phyloP scores from a whole-genome alignment of 1,140 invertebrate species.

The Drosophila sechellia region DNA sequence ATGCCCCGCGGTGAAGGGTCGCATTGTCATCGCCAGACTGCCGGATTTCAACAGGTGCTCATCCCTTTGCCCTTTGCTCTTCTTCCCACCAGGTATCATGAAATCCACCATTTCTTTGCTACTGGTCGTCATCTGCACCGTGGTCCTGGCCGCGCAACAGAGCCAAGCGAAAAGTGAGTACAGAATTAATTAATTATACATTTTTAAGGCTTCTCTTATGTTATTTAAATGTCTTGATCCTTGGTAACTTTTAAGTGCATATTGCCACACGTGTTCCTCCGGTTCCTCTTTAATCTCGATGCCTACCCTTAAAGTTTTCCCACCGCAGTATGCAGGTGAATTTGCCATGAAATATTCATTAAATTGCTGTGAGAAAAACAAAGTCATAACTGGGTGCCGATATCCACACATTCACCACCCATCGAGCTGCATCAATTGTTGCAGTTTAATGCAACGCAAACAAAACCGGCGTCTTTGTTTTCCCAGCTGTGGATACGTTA shows the following conservation, averaged over 20 bases:
- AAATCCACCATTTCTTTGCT: slow-evolving; percentile 80
- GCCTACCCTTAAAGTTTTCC: slow-evolving; percentile 11
- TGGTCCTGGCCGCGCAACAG: slow-evolving; percentile 81
- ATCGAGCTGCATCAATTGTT: slow-evolving; percentile 67
- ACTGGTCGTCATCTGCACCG: slow-evolving; percentile 80
- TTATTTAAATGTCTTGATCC: no score
- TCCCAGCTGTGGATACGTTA: slow-evolving; percentile 59
- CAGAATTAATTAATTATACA: no score
- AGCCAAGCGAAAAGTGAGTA: slow-evolving; percentile 84
- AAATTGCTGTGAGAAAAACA: slow-evolving; percentile 66
- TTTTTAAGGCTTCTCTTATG: background rate
- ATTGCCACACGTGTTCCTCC: no score
- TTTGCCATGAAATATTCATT: slow-evolving; percentile 59
- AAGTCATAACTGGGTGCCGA: slow-evolving; percentile 65
- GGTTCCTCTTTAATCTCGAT: no score
- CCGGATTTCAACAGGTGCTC: slow-evolving; percentile 60
- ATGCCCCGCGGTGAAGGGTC: slow-evolving; percentile 37
- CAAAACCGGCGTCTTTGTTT: slow-evolving; percentile 62
- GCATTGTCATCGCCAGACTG: slow-evolving; percentile 32
- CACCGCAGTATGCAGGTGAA: slow-evolving; percentile 5
- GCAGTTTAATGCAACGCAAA: slow-evolving; percentile 70
- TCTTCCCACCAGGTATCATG: slow-evolving; percentile 69
- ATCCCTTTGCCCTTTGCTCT: slow-evolving; percentile 1
- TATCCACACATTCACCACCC: slow-evolving; percentile 1
- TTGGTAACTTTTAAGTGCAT: no score